These are phyloP conservation scores for Procavia capensis DNA, from an alignment of 2,113 vertebrate species.

Conservation along the genomic window DNA sequence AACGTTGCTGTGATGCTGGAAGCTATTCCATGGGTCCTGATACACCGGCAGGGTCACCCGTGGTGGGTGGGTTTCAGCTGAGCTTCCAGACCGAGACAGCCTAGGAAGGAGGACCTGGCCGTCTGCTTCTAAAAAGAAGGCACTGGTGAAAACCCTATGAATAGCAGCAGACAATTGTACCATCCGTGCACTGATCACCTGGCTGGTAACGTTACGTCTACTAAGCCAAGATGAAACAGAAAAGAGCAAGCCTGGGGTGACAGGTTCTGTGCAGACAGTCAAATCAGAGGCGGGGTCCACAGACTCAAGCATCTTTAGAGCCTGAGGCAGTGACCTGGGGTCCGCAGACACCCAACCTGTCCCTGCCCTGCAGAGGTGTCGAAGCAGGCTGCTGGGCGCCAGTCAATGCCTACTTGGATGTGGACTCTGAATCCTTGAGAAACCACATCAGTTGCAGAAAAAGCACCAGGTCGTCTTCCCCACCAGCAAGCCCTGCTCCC, in stretches of 20 bases:
- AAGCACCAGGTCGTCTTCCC: too few relatives aligned
- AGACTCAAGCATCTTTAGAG: rapidly evolving
- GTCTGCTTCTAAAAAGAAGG: too few relatives aligned
- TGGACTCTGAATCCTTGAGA: not conserved
- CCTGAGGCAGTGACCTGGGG: rapidly evolving
- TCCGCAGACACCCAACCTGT: not conserved
- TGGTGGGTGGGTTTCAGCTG: too few relatives aligned
- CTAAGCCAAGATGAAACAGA: not conserved
- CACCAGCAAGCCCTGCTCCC: not conserved
- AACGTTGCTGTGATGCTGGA: too few relatives aligned
- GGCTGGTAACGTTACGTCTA: too few relatives aligned
- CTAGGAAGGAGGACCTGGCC: too few relatives aligned
- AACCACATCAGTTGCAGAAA: not conserved
- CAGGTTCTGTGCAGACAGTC: rapidly evolving
- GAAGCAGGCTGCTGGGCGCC: rapidly evolving
- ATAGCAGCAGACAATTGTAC: too few relatives aligned
- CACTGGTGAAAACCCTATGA: too few relatives aligned
- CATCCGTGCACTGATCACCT: rapidly evolving
- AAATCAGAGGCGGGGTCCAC: rapidly evolving
- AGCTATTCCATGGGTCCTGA: too few relatives aligned
- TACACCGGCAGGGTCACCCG: too few relatives aligned
- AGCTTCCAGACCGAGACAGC: too few relatives aligned
- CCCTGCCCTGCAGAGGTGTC: rapidly evolving
- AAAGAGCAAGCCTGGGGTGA: rapidly evolving
- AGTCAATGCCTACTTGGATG: not conserved